These are phyloP conservation scores for Myopa testacea DNA, from an alignment of 2,888 invertebrate species.

Conservation along the genomic window DNA sequence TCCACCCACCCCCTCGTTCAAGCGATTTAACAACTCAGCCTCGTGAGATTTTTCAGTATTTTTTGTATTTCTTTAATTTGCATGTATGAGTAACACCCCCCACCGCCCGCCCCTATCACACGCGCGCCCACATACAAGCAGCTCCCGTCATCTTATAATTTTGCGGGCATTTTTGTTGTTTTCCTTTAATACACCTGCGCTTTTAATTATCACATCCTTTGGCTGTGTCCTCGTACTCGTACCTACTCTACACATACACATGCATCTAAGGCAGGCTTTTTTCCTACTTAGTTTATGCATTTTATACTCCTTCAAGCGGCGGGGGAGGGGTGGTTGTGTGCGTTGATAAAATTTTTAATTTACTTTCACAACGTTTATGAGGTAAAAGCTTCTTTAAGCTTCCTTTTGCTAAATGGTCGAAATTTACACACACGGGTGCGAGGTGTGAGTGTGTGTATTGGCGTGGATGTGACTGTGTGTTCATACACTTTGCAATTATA, in stretches of 20 bases:
- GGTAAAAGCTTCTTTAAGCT: slow-evolving; percentile 54
- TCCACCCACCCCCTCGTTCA: neutral
- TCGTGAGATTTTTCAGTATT: slow-evolving; percentile 12
- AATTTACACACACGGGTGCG: slow-evolving; percentile 36
- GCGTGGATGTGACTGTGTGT: slow-evolving; percentile 33
- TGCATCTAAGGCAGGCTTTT: neutral
- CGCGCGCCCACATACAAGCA: neutral
- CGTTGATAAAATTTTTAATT: slow-evolving; percentile 37
- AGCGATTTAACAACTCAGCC: neutral
- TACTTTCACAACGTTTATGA: slow-evolving; percentile 51
- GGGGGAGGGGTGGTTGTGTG: too few relatives aligned
- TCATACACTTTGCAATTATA: slow-evolving; percentile 44
- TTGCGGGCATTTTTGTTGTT: slow-evolving; percentile 4
- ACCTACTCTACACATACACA: neutral
- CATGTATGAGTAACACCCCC: slow-evolving; percentile 7
- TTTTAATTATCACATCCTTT: slow-evolving; percentile 31
- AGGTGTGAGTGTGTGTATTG: slow-evolving; percentile 31
- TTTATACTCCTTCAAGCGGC: too few relatives aligned
- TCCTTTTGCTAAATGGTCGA: slow-evolving; percentile 40
- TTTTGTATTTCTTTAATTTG: slow-evolving; percentile 16
- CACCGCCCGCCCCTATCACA: neutral
- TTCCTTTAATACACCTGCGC: slow-evolving; percentile 15
- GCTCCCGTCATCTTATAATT: neutral
- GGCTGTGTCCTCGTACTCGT: slow-evolving; percentile 21
- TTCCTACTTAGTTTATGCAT: too few relatives aligned